Percentiles rank a stretch among this genome's conserved stretches.
phyloP scores from a whole-genome alignment of 2,888 invertebrate species.

The Chorisops tibialis region DNA sequence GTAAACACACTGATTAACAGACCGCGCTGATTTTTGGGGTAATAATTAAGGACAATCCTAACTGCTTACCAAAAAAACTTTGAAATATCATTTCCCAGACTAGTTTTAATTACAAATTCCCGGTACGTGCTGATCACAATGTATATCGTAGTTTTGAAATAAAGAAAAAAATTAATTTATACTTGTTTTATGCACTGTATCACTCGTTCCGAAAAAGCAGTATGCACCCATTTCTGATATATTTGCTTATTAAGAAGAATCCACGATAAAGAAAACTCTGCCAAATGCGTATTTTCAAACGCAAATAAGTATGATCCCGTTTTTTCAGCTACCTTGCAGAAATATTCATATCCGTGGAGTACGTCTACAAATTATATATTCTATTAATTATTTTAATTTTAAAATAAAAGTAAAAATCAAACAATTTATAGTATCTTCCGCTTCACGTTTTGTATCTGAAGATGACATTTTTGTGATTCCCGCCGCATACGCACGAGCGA shows the following conservation, averaged over 20 bases:
- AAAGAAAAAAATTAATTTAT: conserved; percentile 36
- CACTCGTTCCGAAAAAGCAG: conserved; percentile 57
- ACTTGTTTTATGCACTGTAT: conserved; percentile 57
- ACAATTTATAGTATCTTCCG: conserved; percentile 50
- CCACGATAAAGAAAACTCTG: conserved; percentile 66
- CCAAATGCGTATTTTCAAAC: conserved; percentile 61
- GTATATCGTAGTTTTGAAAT: not conserved
- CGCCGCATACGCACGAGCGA: conserved; percentile 60
- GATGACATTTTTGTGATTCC: conserved; percentile 53
- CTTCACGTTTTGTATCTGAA: conserved; percentile 38
- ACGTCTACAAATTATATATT: conserved; percentile 51
- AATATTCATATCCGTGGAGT: conserved; percentile 62
- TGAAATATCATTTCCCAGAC: too few species aligned
- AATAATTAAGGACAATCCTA: too few species aligned
- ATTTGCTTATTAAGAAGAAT: conserved; percentile 64
- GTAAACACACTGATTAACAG: too few species aligned
- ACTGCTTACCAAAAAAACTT: too few species aligned
- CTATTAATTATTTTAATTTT: not conserved
- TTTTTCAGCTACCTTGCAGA: conserved; percentile 60
- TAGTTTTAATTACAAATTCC: too few species aligned
- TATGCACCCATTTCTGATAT: conserved; percentile 57
- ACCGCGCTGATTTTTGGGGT: too few species aligned
- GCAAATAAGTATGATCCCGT: conserved; percentile 60
- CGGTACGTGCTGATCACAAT: too few species aligned
- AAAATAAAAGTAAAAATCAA: conserved; percentile 27